phyloP scores from a whole-genome alignment of 2,888 invertebrate genomes.

The Drosophila mercatorum region DNA sequence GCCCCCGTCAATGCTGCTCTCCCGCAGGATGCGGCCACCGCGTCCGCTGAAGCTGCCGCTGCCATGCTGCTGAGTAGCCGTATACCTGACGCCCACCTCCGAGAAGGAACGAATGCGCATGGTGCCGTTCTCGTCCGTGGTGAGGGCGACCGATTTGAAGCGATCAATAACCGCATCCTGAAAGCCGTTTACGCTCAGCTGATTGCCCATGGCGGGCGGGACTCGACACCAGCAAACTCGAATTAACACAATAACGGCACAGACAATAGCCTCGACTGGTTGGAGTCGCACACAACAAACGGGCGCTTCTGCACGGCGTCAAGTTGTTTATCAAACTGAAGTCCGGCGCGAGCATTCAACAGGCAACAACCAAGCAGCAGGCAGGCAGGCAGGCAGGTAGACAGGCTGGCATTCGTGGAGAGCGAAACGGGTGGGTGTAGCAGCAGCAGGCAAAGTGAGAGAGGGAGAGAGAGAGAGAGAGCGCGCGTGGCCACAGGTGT shows the following conservation, averaged over 20 bases:
- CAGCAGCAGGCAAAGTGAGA: background rate
- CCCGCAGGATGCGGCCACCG: conserved; percentile 66
- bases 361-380: conserved; percentile 50
- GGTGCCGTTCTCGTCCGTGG: conserved; percentile 77
- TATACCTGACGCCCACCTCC: conserved; percentile 70
- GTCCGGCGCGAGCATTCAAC: conserved; percentile 63
- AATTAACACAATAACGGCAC: conserved; percentile 20
- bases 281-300: conserved; percentile 30
- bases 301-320: conserved; percentile 67
- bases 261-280: conserved; percentile 21
- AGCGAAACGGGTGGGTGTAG: conserved; percentile 3
- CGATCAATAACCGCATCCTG: conserved; percentile 82
- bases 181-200: conserved; percentile 76
- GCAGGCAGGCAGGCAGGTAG: conserved; percentile 3
- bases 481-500: conserved; percentile 43
- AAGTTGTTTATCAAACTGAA: conserved; percentile 78
- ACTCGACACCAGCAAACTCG: conserved; percentile 12
- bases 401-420: background rate
- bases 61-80: conserved; percentile 43
- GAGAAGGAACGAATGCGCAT: conserved; percentile 82
- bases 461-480: conserved; percentile 7
- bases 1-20: conserved; percentile 71
- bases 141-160: conserved; percentile 79
- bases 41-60: conserved; percentile 62
- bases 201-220: conserved; percentile 70